These are phyloP conservation scores for Apotomis betuletana DNA, from an alignment of 2,888 invertebrate species.

Conservation along the genomic window DNA sequence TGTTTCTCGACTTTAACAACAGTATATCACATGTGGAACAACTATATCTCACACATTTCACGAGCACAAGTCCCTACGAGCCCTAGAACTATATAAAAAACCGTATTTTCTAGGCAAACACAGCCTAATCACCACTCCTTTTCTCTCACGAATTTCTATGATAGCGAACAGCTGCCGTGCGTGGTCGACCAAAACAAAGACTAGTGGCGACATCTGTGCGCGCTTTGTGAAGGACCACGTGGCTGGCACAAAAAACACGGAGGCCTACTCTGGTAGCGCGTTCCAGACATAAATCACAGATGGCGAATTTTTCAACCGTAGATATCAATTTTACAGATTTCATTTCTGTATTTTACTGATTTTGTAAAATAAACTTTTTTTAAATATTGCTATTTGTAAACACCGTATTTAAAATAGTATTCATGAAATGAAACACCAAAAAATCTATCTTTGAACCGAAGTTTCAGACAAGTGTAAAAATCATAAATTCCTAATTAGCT, in stretches of 20 bases:
- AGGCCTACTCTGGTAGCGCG: not conserved
- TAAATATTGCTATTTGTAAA: too few species aligned
- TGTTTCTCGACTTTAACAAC: constrained; percentile 67
- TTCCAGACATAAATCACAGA: constrained; percentile 3
- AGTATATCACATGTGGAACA: constrained; percentile 65
- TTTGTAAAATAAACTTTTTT: too few species aligned
- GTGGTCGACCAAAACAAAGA: constrained; percentile 79
- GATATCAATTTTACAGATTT: too few species aligned
- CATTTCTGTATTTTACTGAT: too few species aligned
- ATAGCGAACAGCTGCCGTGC: constrained; percentile 83
- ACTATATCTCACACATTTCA: constrained; percentile 65
- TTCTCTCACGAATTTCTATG: constrained; percentile 81
- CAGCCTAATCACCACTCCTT: constrained; percentile 83
- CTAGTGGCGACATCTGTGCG: constrained; percentile 66
- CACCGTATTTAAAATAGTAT: too few species aligned
- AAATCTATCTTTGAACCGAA: too few species aligned
- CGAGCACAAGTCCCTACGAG: constrained; percentile 61
- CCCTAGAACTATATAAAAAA: constrained; percentile 76
- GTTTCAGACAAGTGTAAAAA: too few species aligned
- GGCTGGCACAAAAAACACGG: not conserved
- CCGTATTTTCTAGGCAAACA: constrained; percentile 74
- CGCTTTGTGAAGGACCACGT: not conserved
- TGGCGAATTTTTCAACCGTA: constrained; percentile 14
- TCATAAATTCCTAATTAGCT: not conserved
- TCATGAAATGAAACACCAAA: too few species aligned